Evolutionary conservation across 2,113 vertebrate genomes (phyloP).

Genomic region (Catharus fuscescens): DNA sequence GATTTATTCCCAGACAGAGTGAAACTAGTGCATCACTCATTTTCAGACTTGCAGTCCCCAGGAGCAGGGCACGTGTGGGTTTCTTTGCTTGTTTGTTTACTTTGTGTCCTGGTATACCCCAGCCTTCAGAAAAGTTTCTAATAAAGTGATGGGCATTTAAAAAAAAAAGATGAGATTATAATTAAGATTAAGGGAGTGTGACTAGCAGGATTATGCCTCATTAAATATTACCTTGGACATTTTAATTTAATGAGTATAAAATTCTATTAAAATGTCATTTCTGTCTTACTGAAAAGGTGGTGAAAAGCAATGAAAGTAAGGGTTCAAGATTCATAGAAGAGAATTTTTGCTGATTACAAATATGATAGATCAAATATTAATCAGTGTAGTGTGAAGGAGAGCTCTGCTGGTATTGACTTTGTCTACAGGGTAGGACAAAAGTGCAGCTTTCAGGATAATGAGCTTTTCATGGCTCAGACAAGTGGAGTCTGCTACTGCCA

Average conservation of each 20-base stretch:
- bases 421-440: neutral
- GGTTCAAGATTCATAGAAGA: neutral
- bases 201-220: neutral
- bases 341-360: neutral
- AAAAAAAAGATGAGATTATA: neutral
- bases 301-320: neutral
- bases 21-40: neutral
- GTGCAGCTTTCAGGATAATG: neutral
- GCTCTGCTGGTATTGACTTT: neutral
- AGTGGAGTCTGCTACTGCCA: neutral
- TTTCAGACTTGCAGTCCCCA: neutral
- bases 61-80: neutral
- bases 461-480: neutral
- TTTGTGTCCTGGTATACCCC: neutral
- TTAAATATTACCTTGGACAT: conserved; percentile 7
- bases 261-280: conserved; percentile 22
- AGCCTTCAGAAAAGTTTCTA: neutral
- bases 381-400: neutral
- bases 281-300: neutral
- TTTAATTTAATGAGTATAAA: conserved; percentile 32
- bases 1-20: neutral
- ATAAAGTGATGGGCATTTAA: neutral
- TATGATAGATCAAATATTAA: neutral
- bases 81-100: neutral
- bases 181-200: neutral